These are phyloP conservation scores for Empis livida DNA, from an alignment of 2,888 invertebrate genomes.

Conservation along the genomic window DNA sequence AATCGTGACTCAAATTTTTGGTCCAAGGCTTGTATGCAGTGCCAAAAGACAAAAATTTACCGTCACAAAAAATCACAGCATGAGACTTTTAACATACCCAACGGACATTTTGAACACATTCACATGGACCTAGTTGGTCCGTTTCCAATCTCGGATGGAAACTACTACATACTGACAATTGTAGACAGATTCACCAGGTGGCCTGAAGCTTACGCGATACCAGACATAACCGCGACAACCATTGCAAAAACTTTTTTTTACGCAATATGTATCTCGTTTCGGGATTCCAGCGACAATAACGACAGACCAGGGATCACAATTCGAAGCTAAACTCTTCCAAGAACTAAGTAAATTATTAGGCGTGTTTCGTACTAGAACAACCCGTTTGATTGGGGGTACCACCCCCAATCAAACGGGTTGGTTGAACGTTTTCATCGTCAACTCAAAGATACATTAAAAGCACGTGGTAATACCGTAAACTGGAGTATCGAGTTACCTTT, in stretches of 20 bases:
- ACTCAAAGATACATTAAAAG: conserved; percentile 3
- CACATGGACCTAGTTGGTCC: conserved; percentile 26
- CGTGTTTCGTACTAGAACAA: background rate
- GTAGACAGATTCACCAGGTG: conserved; percentile 18
- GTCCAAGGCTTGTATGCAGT: conserved; percentile 19
- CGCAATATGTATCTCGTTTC: conserved; percentile 8
- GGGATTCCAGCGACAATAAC: conserved; percentile 9
- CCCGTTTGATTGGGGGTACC: too few relatives aligned
- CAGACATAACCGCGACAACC: conserved; percentile 12
- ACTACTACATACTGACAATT: conserved; percentile 17
- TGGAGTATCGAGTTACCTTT: conserved; percentile 7
- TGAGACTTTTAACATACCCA: conserved; percentile 15
- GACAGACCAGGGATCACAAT: conserved; percentile 10
- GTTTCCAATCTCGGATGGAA: conserved; percentile 16
- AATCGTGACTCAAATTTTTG: conserved; percentile 18
- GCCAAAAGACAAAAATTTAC: conserved; percentile 21
- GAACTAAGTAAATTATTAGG: conserved; percentile 1
- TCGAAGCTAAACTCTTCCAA: conserved; percentile 5
- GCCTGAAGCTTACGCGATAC: conserved; percentile 15
- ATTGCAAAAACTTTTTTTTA: conserved; percentile 6
- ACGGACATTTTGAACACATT: conserved; percentile 21
- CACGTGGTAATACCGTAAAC: background rate
- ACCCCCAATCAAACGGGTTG: conserved; percentile 5
- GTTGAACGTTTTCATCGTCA: conserved; percentile 7
- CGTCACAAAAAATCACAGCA: conserved; percentile 17